Base-by-base conservation (phyloP, 2,888 invertebrate genomes). In the Drosophila birchii region DNA sequence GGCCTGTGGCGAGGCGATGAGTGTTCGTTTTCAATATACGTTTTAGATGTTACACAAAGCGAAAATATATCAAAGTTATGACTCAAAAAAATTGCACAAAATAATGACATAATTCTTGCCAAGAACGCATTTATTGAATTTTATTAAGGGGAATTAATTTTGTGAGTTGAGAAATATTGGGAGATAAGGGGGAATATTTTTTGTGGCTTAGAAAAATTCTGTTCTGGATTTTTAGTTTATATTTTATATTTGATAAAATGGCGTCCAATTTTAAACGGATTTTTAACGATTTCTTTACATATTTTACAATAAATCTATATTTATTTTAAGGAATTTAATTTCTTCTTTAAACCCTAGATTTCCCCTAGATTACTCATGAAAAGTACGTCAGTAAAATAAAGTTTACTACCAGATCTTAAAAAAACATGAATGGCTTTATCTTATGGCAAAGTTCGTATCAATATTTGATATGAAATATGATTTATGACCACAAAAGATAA, bases 1-100 rank as follows among this genome's bases (percentile, higher is more conserved):
- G 41, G 49, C 63, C 64, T 47, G 36, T 45, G 32, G 36, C 23
- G 20, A 63, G 34, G 34, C 32, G 18, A 66, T 66, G 64, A 66
- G 66, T 66, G 64, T 51, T 12, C 20, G 36, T 26, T 26, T 26
- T 18, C 20, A 12, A 20, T 20, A 41, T 20, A 41, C 11, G 0
- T 41, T 18, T 41, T 41, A 6, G 11, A 12, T 41, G 18, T 20
- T 53, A 18, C 49, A 43, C 43, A 29, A 23, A n/a, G 34, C 12
- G 29, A 64, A 59, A 58, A 56, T 23, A 18, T 18, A 7, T 12
- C 14, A 39, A 51, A n/a, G 7, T n/a, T 38, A n/a, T 16, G n/a
- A 18, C 39, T 18, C n/a, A 4, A 8, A 4, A 39, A 39, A 39
- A 16, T 38, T 38, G 38, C 29, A 29, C 29, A 29, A 29, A 29